Percentiles rank a stretch among this genome's conserved stretches.
phyloP scores from a whole-genome alignment of 2,888 invertebrate genomes.

The Cataglyphis altisquamis region DNA sequence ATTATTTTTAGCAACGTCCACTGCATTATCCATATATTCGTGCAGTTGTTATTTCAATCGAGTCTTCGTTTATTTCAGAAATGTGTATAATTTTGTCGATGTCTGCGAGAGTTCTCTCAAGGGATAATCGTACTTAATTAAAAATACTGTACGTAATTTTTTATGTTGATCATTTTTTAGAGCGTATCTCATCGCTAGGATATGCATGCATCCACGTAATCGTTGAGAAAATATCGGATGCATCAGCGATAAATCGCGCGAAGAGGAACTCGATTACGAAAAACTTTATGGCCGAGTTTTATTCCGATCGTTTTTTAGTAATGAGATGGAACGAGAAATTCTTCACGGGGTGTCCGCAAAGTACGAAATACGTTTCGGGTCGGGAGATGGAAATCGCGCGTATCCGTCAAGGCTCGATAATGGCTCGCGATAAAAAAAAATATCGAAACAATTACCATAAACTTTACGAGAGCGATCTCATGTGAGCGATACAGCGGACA shows the following conservation, averaged over 20 bases:
- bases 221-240: conserved; percentile 22
- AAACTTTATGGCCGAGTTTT: conserved; percentile 34
- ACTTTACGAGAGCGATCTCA: conserved; percentile 23
- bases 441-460: conserved; percentile 29
- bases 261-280: conserved; percentile 49
- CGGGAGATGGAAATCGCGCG: conserved; percentile 27
- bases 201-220: not conserved
- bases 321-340: conserved; percentile 47
- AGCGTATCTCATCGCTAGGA: not conserved
- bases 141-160: not conserved
- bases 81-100: not conserved
- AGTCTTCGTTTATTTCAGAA: conserved; percentile 14
- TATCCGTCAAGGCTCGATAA: conserved; percentile 23
- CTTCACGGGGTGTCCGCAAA: conserved; percentile 9
- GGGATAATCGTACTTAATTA: conserved; percentile 9
- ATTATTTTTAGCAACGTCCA: conserved; percentile 1
- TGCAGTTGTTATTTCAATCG: conserved; percentile 16
- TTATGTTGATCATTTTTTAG: conserved; percentile 29
- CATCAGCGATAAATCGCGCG: conserved; percentile 40
- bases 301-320: conserved; percentile 31
- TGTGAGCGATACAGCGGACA: conserved; percentile 8
- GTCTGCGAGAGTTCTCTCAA: not conserved
- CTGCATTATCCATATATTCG: not conserved
- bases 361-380: not conserved
- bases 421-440: conserved; percentile 43